Base-by-base conservation (phyloP, 2,888 invertebrate species). In the Zygaena filipendulae region DNA sequence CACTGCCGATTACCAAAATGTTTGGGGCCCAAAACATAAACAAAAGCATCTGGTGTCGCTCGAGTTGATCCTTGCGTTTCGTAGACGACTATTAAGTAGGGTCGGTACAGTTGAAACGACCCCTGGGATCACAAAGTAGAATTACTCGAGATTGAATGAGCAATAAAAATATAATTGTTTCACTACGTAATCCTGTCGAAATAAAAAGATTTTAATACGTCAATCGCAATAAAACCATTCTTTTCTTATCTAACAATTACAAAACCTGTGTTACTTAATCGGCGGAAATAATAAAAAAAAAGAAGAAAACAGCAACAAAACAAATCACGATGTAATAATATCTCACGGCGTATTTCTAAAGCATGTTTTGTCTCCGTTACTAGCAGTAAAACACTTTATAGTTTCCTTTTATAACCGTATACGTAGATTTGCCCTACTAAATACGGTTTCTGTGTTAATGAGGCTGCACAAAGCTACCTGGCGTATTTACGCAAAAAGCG, bases 401-500 rank as follows among this genome's bases (percentile, higher is more conserved):
- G n/a, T n/a, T n/a, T n/a, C n/a, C n/a, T n/a, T n/a, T n/a, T n/a
- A n/a, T n/a, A n/a, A n/a, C n/a, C n/a, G n/a, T 6, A 16, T 7
- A 16, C 7, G 16, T 16, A 16, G 16, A 16, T 6, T 16, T 6
- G 16, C 16, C 49, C 49, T 47, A 45, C 43, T 49, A 55, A 61
- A 53, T 46, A 50, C 53, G 51, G 45, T 50, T 53, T 50, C 45
- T 45, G 47, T 16, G 16, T 16, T 16, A 16, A 16, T 16, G 7
- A 7, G 16, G 48, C 49, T 63, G 60, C 62, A 66, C 64, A 59
- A 58, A 61, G 59, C 56, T 55, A 59, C 59, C 52, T 47, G 33
- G 43, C 60, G 66, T 63, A 74, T 72, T 70, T 75, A 77, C 77
- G 77, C 77, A 77, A 67, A 71, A 72, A 67, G 63, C 72, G 52